These are phyloP conservation scores for Epinotia bilunana DNA, from an alignment of 2,888 invertebrate species.

Conservation along the genomic window DNA sequence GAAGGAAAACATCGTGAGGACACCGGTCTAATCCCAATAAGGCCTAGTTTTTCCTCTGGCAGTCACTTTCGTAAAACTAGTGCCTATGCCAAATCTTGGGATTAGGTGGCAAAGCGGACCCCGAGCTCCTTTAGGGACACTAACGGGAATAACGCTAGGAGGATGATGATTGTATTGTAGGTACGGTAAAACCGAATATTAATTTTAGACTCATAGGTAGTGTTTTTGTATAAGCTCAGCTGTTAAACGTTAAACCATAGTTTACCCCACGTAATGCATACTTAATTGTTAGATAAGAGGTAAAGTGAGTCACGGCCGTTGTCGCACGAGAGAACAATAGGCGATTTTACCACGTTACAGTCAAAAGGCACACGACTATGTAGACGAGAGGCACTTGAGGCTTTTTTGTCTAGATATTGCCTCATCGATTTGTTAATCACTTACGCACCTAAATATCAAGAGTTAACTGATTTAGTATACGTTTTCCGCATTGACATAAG, in stretches of 20 bases:
- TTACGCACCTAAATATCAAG: background rate
- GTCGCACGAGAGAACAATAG: constrained; percentile 29
- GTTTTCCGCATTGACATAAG: background rate
- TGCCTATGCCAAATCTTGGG: too few relatives aligned
- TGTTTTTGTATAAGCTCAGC: constrained; percentile 1
- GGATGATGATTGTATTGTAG: too few relatives aligned
- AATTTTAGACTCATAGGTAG: background rate
- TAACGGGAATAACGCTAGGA: too few relatives aligned
- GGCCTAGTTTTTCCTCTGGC: too few relatives aligned
- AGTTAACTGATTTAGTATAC: background rate
- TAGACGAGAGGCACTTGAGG: constrained; percentile 10
- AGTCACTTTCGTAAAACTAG: too few relatives aligned
- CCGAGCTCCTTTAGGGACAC: too few relatives aligned
- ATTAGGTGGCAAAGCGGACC: too few relatives aligned
- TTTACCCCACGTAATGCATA: background rate
- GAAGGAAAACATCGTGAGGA: too few relatives aligned
- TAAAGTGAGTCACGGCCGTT: constrained; percentile 40
- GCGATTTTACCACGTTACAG: background rate
- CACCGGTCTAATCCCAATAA: too few relatives aligned
- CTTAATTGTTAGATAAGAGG: constrained; percentile 27
- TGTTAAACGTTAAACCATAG: background rate
- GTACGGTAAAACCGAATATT: background rate
- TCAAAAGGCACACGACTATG: background rate
- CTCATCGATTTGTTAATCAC: constrained; percentile 37
- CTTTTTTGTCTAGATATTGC: constrained; percentile 25